Conservation (phyloP, 2,113 vertebrate species). For the Cyprinus carpio region DNA sequence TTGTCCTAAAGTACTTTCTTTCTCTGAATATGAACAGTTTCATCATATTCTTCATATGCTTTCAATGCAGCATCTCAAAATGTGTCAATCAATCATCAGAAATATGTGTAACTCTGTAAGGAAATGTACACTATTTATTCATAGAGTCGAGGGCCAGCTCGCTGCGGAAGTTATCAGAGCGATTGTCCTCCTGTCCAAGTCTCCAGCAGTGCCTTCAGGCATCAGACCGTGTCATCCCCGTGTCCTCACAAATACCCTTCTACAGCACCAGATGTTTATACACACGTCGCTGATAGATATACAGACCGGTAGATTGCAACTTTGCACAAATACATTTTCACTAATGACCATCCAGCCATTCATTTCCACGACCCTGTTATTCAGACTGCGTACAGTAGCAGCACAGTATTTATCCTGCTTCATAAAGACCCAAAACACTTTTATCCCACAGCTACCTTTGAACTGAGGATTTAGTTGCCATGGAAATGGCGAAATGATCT, state of each 20-base stretch:
- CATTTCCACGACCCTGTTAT: background rate
- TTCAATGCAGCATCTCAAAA: background rate
- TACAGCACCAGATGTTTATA: slow-evolving; percentile 51
- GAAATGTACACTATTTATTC: background rate
- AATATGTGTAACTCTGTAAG: background rate
- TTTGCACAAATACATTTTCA: slow-evolving; percentile 13
- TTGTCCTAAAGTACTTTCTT: background rate
- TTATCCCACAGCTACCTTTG: slow-evolving; percentile 44
- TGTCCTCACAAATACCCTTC: slow-evolving; percentile 48
- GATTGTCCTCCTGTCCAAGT: slow-evolving; percentile 41
- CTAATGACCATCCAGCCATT: slow-evolving; percentile 15
- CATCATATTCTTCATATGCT: background rate
- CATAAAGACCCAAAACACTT: slow-evolving; percentile 43
- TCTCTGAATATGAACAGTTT: background rate
- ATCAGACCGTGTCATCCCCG: slow-evolving; percentile 24
- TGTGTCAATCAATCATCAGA: background rate
- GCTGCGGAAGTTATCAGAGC: slow-evolving; percentile 26
- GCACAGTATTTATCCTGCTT: slow-evolving; percentile 26
- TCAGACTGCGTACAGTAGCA: slow-evolving; percentile 15
- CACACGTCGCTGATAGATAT: background rate
- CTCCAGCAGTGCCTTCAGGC: slow-evolving; percentile 37
- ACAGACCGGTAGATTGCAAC: background rate
- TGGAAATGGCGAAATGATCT: slow-evolving; percentile 48
- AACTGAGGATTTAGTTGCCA: slow-evolving; percentile 52
- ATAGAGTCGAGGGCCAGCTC: background rate